Evolutionary conservation across 2,113 vertebrate genomes (phyloP).

Genomic region (Centropristis striata): DNA sequence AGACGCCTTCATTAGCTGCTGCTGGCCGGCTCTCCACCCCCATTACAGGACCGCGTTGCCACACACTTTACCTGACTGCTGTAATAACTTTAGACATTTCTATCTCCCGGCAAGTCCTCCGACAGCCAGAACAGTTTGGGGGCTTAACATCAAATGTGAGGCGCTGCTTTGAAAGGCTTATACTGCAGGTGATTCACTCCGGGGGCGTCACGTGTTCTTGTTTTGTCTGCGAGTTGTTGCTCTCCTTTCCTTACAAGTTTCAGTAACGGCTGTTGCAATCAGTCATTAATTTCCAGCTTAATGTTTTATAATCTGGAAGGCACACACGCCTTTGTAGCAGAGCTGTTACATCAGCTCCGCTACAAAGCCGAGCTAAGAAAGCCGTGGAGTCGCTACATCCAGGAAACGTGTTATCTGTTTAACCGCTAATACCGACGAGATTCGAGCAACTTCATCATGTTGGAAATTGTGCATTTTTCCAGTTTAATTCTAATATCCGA

Average conservation of each 20-base stretch:
- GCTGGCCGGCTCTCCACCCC: constrained; percentile 68
- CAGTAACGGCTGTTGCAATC: constrained; percentile 66
- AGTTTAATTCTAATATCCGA: neutral
- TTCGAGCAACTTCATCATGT: constrained; percentile 15
- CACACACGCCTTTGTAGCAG: constrained; percentile 52
- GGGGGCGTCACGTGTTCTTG: constrained; percentile 47
- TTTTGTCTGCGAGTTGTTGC: constrained; percentile 56
- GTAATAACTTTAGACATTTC: constrained; percentile 77
- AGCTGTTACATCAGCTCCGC: constrained; percentile 42
- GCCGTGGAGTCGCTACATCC: constrained; percentile 42
- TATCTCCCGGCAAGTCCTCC: constrained; percentile 63
- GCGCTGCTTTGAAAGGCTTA: constrained; percentile 52
- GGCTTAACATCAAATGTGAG: constrained; percentile 70
- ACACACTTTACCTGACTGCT: constrained; percentile 73
- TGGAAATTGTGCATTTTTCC: constrained; percentile 10
- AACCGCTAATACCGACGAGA: constrained; percentile 28
- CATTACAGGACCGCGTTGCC: constrained; percentile 54
- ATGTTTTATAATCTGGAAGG: constrained; percentile 65
- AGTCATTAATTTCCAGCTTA: constrained; percentile 65
- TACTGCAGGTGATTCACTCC: constrained; percentile 63
- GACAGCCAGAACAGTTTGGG: constrained; percentile 59
- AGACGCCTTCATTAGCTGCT: constrained; percentile 78
- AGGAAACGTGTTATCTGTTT: constrained; percentile 65
- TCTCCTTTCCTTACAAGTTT: constrained; percentile 44
- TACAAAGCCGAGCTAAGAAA: constrained; percentile 54